Conservation (phyloP, 1,140 invertebrate genomes). For the Drusus annulatus region DNA sequence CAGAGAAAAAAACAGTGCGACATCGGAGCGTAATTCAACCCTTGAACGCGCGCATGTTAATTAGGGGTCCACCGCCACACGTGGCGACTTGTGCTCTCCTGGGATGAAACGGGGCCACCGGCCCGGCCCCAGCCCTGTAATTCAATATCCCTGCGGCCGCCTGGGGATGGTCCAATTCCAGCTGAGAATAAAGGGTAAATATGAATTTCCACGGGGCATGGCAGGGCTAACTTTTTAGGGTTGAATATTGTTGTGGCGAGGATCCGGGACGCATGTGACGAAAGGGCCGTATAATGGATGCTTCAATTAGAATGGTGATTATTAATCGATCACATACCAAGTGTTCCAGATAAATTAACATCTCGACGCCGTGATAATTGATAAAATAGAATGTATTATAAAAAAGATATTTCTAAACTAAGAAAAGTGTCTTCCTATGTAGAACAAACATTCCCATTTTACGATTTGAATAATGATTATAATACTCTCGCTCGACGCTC, state of each 20-base stretch:
- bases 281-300: constrained; percentile 35
- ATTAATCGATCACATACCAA: constrained; percentile 34
- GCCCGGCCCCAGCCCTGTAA: constrained; percentile 46
- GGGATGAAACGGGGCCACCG: constrained; percentile 44
- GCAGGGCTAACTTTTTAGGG: constrained; percentile 12
- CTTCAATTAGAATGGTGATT: constrained; percentile 38
- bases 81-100: constrained; percentile 36
- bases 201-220: constrained; percentile 36
- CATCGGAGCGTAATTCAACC: constrained; percentile 55
- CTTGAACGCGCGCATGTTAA: constrained; percentile 50
- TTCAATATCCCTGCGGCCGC: constrained; percentile 55
- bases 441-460: too few species aligned
- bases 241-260: not conserved
- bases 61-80: constrained; percentile 53
- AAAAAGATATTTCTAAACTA: too few species aligned
- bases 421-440: too few species aligned
- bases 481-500: too few species aligned
- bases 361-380: too few species aligned
- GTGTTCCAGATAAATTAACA: not conserved
- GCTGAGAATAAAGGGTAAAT: constrained; percentile 36
- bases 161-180: constrained; percentile 13
- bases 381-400: too few species aligned
- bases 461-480: too few species aligned
- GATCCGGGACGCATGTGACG: constrained; percentile 35
- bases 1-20: constrained; percentile 22